Evolutionary conservation across 2,888 invertebrate species (phyloP).

Genomic region (Slavum lentiscoides): DNA sequence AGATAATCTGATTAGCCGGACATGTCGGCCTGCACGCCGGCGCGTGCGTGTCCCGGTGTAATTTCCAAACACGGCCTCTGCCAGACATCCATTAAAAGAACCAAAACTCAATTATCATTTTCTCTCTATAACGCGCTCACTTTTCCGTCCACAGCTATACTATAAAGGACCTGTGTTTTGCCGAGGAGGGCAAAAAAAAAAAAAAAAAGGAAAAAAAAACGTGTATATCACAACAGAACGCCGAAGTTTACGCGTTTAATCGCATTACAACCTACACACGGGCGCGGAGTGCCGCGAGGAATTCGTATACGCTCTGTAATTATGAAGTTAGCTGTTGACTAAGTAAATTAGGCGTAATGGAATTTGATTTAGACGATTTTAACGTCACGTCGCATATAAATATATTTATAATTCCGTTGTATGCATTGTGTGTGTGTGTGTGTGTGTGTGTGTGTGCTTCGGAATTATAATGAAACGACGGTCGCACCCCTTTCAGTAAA

Average conservation of each 20-base stretch:
- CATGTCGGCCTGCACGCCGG: conserved; percentile 34
- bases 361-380: conserved; percentile 46
- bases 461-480: conserved; percentile 8
- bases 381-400: conserved; percentile 13
- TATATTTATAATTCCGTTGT: no score
- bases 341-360: conserved; percentile 47
- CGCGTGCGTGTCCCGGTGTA: conserved; percentile 44
- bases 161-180: no score
- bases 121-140: background rate
- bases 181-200: background rate
- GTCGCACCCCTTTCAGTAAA: background rate
- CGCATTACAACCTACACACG: conserved; percentile 19
- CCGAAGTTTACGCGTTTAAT: conserved; percentile 39
- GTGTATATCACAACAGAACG: conserved; percentile 19
- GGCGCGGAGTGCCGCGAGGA: conserved; percentile 13
- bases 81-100: conserved; percentile 44
- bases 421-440: no score
- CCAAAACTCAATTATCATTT: conserved; percentile 50
- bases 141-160: background rate
- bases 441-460: background rate
- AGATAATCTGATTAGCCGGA: conserved; percentile 48
- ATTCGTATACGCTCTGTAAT: conserved; percentile 33
- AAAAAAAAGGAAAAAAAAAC: background rate
- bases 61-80: conserved; percentile 36
- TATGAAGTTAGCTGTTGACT: conserved; percentile 34